phyloP scores from a whole-genome alignment of 2,888 invertebrate species.

The Hecatera dysodea region DNA sequence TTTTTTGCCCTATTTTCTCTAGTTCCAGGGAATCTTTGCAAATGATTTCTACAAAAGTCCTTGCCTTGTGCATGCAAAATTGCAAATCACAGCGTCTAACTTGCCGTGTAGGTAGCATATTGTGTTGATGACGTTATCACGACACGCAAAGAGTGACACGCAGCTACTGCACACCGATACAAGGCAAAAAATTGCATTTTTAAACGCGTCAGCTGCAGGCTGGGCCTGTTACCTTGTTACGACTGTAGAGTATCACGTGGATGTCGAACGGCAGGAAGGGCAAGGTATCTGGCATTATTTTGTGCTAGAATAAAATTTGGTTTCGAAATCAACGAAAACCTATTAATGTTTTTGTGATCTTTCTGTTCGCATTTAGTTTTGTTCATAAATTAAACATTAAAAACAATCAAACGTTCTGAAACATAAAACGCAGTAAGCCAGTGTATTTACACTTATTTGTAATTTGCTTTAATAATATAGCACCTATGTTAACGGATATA shows the following conservation, averaged over 20 bases:
- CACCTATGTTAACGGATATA: not conserved
- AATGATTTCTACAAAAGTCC: not conserved
- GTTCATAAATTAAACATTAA: too few relatives aligned
- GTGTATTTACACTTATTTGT: too few relatives aligned
- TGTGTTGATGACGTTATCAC: constrained; percentile 9
- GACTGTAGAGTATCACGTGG: constrained; percentile 35
- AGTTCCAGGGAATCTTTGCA: too few relatives aligned
- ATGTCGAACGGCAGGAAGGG: constrained; percentile 35
- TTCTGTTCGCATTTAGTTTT: too few relatives aligned
- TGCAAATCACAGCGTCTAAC: constrained; percentile 1
- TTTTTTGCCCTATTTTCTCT: not conserved
- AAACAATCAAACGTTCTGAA: not conserved
- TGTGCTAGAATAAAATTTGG: too few relatives aligned
- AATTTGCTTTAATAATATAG: too few relatives aligned
- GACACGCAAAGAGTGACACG: constrained; percentile 38
- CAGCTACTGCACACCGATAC: constrained; percentile 48
- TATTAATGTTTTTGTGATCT: too few relatives aligned
- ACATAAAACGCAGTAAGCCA: not conserved
- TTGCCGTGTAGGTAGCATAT: not conserved
- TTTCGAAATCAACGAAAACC: too few relatives aligned
- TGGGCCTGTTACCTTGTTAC: constrained; percentile 65
- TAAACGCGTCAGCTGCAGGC: constrained; percentile 73
- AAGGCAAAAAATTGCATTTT: constrained; percentile 73
- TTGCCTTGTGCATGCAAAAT: not conserved
- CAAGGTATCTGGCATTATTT: not conserved